These are phyloP conservation scores for Psettodes erumei DNA, from an alignment of 2,113 vertebrate species.

Conservation along the genomic window DNA sequence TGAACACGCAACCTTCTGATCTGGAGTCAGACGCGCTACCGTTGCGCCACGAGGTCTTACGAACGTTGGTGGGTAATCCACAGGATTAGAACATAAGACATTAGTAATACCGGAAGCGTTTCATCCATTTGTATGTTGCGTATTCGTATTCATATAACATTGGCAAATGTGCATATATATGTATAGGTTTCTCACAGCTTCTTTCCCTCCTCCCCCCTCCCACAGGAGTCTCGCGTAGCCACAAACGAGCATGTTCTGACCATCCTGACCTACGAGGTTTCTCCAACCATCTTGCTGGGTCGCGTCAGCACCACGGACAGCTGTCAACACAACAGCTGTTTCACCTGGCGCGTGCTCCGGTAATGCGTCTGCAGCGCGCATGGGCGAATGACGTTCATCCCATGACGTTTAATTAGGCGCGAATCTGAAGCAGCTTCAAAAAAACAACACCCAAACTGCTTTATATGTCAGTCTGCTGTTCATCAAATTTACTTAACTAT, in stretches of 20 bases:
- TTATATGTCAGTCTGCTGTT: no score
- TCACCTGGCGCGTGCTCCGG: neutral
- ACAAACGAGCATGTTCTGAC: neutral
- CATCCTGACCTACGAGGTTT: no score
- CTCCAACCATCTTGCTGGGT: no score
- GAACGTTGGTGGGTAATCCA: fast-evolving
- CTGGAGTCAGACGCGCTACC: constrained; percentile 81
- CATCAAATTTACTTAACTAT: no score
- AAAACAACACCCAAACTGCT: no score
- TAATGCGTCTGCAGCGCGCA: neutral
- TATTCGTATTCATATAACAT: no score
- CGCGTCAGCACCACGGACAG: constrained; percentile 67
- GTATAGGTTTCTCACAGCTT: neutral
- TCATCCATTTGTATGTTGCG: no score
- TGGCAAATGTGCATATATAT: neutral
- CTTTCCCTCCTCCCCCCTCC: no score
- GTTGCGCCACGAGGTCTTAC: constrained; percentile 75
- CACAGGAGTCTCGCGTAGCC: neutral
- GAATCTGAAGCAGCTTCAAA: no score
- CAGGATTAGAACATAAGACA: no score
- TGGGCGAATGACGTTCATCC: constrained; percentile 9
- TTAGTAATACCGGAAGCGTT: no score
- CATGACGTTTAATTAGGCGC: no score
- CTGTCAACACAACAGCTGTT: constrained; percentile 12
- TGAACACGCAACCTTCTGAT: constrained; percentile 81